Percentiles rank a stretch among this genome's conserved stretches.
phyloP scores from a whole-genome alignment of 1,140 invertebrate species.

The Teleopsis dalmanni region DNA sequence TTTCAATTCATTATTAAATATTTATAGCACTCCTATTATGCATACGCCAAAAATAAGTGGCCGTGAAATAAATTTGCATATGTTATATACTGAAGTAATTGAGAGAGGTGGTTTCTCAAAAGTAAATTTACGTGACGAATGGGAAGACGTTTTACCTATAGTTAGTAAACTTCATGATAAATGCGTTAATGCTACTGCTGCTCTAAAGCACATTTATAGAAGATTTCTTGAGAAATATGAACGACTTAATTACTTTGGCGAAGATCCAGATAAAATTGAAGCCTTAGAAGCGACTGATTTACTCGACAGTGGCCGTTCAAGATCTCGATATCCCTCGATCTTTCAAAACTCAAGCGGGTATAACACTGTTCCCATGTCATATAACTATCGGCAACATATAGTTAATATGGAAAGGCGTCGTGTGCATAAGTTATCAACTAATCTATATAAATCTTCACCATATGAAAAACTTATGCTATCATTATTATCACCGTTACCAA shows the following conservation, averaged over 20 bases:
- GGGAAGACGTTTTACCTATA: slow-evolving; percentile 72
- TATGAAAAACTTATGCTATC: slow-evolving; percentile 85
- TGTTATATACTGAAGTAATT: slow-evolving; percentile 84
- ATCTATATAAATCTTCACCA: slow-evolving; percentile 69
- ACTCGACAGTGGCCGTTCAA: slow-evolving; percentile 44
- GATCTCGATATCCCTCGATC: slow-evolving; percentile 9
- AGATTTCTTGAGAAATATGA: slow-evolving; percentile 61
- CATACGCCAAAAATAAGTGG: slow-evolving; percentile 75
- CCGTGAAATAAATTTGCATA: slow-evolving; percentile 82
- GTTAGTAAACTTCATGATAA: slow-evolving; percentile 68
- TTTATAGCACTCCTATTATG: slow-evolving; percentile 64
- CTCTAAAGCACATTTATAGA: slow-evolving; percentile 81
- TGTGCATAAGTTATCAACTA: slow-evolving; percentile 40
- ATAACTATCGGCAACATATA: slow-evolving; percentile 77
- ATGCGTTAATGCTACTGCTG: slow-evolving; percentile 79
- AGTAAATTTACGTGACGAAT: slow-evolving; percentile 72
- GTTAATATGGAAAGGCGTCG: slow-evolving; percentile 54
- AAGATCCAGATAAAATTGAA: slow-evolving; percentile 66
- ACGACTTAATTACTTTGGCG: slow-evolving; percentile 53
- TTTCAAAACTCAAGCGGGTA: slow-evolving; percentile 1
- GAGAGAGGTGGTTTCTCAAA: slow-evolving; percentile 86
- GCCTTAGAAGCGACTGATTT: slow-evolving; percentile 62
- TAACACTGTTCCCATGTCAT: slow-evolving; percentile 65
- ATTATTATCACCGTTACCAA: slow-evolving; percentile 87
- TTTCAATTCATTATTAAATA: slow-evolving; percentile 4